phyloP scores from a whole-genome alignment of 2,888 invertebrate genomes.

The Peribatodes rhomboidaria region DNA sequence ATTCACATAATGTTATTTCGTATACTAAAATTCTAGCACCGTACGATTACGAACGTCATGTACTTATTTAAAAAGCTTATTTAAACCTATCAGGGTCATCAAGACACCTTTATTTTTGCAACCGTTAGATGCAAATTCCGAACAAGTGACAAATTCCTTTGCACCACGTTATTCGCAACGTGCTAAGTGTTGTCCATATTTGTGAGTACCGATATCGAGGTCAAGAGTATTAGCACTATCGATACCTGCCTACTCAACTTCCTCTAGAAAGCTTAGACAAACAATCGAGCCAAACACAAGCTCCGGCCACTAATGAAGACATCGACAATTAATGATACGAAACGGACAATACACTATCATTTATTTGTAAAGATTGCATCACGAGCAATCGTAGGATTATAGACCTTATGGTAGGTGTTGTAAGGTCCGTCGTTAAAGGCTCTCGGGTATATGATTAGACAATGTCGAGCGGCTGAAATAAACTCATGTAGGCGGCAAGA shows the following conservation, averaged over 20 bases:
- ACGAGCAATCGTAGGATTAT: conserved; percentile 11
- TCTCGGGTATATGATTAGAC: conserved; percentile 20
- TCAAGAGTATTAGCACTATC: conserved; percentile 73
- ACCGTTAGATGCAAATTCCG: conserved; percentile 24
- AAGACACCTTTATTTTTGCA: conserved; percentile 15
- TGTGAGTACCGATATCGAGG: conserved; percentile 60
- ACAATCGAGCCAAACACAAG: conserved; percentile 58
- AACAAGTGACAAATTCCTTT: conserved; percentile 30
- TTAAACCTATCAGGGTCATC: conserved; percentile 6
- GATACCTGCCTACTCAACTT: conserved; percentile 61
- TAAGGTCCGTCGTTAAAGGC: conserved; percentile 31
- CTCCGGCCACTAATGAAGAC: conserved; percentile 67
- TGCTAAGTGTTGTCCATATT: conserved; percentile 53
- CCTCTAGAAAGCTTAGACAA: conserved; percentile 77
- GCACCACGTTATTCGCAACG: conserved; percentile 34
- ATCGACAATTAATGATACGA: conserved; percentile 63
- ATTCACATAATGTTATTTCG: background rate
- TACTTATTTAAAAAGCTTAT: background rate
- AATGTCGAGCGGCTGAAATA: conserved; percentile 41
- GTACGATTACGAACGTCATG: background rate
- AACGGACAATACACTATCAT: conserved; percentile 58
- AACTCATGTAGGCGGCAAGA: conserved; percentile 48
- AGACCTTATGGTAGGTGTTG: conserved; percentile 11
- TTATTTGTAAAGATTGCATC: conserved; percentile 58
- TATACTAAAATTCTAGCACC: background rate